These are phyloP conservation scores for Pungitius pungitius DNA, from an alignment of 2,113 vertebrate species.

Conservation along the genomic window DNA sequence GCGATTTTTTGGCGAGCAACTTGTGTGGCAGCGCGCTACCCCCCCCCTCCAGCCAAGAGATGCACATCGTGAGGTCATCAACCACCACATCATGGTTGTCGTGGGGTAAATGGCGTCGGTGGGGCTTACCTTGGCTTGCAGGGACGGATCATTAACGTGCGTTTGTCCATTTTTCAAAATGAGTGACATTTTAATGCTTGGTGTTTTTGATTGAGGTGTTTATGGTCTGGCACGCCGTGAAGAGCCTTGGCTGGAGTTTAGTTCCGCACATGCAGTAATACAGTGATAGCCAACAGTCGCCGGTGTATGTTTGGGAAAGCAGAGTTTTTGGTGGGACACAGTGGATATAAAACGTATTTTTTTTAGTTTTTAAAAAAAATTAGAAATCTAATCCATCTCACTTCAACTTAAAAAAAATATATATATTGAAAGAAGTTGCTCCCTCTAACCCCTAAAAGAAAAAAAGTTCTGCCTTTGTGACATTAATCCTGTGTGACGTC, in stretches of 20 bases:
- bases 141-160: too few relatives aligned
- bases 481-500: neutral
- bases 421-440: neutral
- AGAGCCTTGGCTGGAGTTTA: neutral
- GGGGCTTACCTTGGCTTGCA: neutral
- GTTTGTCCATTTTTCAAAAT: neutral
- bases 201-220: neutral
- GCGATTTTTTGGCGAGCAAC: slow-evolving; percentile 41
- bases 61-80: slow-evolving; percentile 12
- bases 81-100: neutral
- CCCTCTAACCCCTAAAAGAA: too few relatives aligned
- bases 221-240: neutral
- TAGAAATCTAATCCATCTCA: neutral
- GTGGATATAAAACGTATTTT: neutral
- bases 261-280: neutral
- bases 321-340: neutral
- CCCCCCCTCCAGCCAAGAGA: slow-evolving; percentile 20
- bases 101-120: neutral
- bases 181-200: neutral
- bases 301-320: neutral
- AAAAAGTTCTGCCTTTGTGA: too few relatives aligned
- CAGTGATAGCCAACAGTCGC: neutral
- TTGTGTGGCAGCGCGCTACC: slow-evolving; percentile 30
- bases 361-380: too few relatives aligned
- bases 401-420: too few relatives aligned